Evolutionary conservation across 2,113 vertebrate genomes (phyloP).

Genomic region (Corvus moneduloides): DNA sequence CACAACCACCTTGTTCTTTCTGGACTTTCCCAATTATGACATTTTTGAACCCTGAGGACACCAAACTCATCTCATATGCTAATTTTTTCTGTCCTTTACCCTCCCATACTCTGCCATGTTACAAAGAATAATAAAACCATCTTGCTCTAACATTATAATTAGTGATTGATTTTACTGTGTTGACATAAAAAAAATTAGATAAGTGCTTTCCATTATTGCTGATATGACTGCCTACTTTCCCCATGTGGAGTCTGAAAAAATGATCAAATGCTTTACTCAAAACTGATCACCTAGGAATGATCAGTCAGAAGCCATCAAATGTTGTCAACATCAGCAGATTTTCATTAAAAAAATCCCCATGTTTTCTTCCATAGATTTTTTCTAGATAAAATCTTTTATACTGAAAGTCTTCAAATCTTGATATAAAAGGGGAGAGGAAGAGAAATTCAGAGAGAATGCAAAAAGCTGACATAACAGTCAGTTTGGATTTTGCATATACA

Average conservation of each 20-base stretch:
- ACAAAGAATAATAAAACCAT: neutral
- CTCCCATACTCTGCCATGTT: neutral
- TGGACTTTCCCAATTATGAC: neutral
- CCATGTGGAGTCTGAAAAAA: neutral
- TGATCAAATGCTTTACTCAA: neutral
- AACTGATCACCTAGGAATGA: neutral
- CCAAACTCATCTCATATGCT: neutral
- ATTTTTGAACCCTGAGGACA: neutral
- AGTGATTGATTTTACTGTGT: neutral
- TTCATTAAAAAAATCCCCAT: rapidly evolving
- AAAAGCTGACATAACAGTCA: neutral
- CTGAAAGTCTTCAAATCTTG: neutral
- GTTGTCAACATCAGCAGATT: neutral
- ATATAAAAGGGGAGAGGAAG: neutral
- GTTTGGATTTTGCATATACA: neutral
- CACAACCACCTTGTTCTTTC: neutral
- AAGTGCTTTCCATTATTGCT: neutral
- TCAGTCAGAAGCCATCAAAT: neutral
- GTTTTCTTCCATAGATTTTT: neutral
- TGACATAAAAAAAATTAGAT: neutral
- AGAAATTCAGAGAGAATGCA: neutral
- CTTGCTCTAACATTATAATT: neutral
- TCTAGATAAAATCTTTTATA: neutral
- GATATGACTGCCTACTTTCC: neutral
- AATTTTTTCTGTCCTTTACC: neutral